Evolutionary conservation across 2,797 vertebrate species (phyloP), one percentile per base, ranked within the genome.

Genomic region (Hydrolagus colliei): DNA sequence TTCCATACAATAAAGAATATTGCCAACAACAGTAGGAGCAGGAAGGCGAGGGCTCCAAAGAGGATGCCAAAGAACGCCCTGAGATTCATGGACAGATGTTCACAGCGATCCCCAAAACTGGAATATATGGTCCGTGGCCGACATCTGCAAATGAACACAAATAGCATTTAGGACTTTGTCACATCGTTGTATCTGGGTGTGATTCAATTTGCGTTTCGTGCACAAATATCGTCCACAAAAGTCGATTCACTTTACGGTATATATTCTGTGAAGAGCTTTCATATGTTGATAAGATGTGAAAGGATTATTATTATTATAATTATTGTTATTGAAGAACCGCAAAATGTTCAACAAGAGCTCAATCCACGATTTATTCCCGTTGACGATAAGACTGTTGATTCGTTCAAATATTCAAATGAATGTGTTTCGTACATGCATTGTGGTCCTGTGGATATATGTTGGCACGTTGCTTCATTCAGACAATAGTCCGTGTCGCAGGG

Each of bases 401-500:
- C 0, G 6, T 6, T 52, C 2, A 52, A 52, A 9, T 41, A 18
- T 20, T 68, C 32, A 68, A 82, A 41, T 68, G 27, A 63, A 52
- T 82, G 65, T 16, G 18, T 84, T 84, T 67, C 88, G 41, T 88
- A 92, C 93, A 88, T 93, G 93, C 93, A 94, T 0, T 0, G 71
- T 59, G 91, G 90, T 2, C 92, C 91, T 1, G 89, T 78, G 0
- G 87, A 89, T 32, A 91, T 86, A 86, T 93, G 91, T 74, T 89
- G 88, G 86, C 93, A 94, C 9, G 0, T 87, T 87, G 90, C 89
- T 0, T 88, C 80, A 0, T 92, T 90, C 72, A 89, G 71, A 86
- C 93, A 94, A 88, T 91, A 92, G 86, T 87, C 88, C 13, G 6
- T 86, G 72, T 16, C 85, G 88, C 93, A 94, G 0, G 89, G 91